Conservation (phyloP, 1,140 invertebrate genomes). For the Mamestra configurata region DNA sequence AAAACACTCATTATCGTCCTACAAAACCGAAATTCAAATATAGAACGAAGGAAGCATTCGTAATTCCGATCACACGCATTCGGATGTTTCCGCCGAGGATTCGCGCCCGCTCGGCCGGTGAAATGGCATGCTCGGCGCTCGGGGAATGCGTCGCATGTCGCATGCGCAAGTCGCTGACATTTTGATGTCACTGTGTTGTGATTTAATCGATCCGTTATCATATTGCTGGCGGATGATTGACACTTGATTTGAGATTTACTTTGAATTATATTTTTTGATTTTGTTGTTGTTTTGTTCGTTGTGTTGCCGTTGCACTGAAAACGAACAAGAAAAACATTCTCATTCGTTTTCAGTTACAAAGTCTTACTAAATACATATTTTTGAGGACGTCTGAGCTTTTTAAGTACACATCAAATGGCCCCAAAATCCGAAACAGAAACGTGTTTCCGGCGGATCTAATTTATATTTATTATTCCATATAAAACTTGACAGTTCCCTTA, state of each 20-base stretch:
- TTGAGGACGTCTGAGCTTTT: too few relatives aligned
- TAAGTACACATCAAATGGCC: too few relatives aligned
- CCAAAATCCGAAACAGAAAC: too few relatives aligned
- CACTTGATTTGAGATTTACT: not conserved
- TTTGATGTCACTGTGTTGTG: conserved; percentile 36
- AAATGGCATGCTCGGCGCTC: conserved; percentile 34
- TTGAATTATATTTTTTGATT: not conserved
- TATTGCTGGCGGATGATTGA: conserved; percentile 1
- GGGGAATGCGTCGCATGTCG: conserved; percentile 27
- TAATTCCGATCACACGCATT: conserved; percentile 46
- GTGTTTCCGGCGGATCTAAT: too few relatives aligned
- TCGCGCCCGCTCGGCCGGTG: conserved; percentile 31
- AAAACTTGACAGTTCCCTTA: too few relatives aligned
- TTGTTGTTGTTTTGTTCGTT: not conserved
- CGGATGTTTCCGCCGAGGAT: conserved; percentile 47
- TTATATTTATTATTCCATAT: too few relatives aligned
- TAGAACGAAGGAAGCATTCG: conserved; percentile 35
- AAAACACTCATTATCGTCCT: conserved; percentile 9
- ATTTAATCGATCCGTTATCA: conserved; percentile 15
- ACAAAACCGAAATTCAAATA: conserved; percentile 44
- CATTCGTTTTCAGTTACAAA: too few relatives aligned
- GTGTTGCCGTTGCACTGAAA: too few relatives aligned
- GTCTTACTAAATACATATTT: too few relatives aligned
- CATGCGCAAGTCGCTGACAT: not conserved
- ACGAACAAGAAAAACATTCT: too few relatives aligned